These are phyloP conservation scores for Lepidurus apus DNA, from an alignment of 1,140 invertebrate genomes.

Conservation along the genomic window DNA sequence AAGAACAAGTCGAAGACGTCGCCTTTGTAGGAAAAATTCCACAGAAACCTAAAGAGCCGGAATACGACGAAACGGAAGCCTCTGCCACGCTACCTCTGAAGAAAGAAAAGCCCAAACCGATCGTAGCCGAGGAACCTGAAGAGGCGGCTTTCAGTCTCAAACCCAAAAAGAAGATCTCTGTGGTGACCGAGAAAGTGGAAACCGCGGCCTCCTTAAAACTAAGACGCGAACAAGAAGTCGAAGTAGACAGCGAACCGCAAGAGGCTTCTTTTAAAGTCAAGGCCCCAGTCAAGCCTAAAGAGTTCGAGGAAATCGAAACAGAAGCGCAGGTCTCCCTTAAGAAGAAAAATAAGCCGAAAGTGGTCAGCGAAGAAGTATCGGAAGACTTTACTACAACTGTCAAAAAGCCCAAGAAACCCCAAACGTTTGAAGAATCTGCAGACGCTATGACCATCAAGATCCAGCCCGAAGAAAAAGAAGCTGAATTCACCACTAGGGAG, in stretches of 20 bases:
- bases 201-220: conserved; percentile 48
- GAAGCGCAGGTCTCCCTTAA: conserved; percentile 7
- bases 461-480: conserved; percentile 45
- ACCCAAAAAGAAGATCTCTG: conserved; percentile 30
- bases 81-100: conserved; percentile 36
- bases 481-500: conserved; percentile 64
- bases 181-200: conserved; percentile 32
- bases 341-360: conserved; percentile 30
- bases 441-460: conserved; percentile 8
- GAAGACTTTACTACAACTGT: conserved; percentile 56
- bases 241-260: conserved; percentile 30
- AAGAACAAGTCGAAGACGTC: conserved; percentile 1
- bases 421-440: conserved; percentile 20
- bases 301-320: conserved; percentile 34
- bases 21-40: conserved; percentile 11
- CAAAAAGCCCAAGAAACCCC: conserved; percentile 48
- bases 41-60: background rate
- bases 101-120: conserved; percentile 42
- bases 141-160: conserved; percentile 35
- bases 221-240: conserved; percentile 31
- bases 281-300: conserved; percentile 24
- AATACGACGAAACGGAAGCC: conserved; percentile 26
- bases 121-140: conserved; percentile 27
- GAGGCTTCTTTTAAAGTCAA: conserved; percentile 28
- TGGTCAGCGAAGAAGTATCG: conserved; percentile 41